A percentile compares a stretch with the other conserved stretches of the same genome.
Evolutionary conservation across 2,113 vertebrate genomes (phyloP).

Genomic region (Isurus oxyrinchus): DNA sequence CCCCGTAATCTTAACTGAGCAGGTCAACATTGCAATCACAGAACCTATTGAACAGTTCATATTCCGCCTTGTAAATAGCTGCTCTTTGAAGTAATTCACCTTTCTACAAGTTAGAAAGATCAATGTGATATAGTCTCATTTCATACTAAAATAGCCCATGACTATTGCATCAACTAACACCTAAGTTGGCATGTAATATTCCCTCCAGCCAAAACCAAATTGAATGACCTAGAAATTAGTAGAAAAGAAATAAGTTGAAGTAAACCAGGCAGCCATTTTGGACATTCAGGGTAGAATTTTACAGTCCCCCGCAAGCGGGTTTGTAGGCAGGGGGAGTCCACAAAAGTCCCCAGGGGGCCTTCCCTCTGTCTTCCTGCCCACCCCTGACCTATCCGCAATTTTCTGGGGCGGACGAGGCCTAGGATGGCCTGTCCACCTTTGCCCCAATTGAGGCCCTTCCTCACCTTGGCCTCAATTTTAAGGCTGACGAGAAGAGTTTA

Average conservation of each 20-base stretch:
- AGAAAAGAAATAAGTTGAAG: neutral
- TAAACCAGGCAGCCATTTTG: conserved; percentile 2
- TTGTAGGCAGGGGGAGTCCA: neutral
- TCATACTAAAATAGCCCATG: neutral
- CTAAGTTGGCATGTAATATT: neutral
- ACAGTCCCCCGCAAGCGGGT: neutral
- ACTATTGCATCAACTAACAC: neutral
- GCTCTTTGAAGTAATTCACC: neutral
- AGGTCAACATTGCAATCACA: neutral
- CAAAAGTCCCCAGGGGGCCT: no score
- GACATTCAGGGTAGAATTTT: neutral
- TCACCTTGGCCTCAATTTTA: no score
- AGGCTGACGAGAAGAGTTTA: no score
- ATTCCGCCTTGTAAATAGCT: neutral
- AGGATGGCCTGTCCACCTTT: no score
- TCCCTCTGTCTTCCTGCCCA: no score
- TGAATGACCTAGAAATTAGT: neutral
- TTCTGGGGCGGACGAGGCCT: no score
- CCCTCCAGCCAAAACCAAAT: neutral
- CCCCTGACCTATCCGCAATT: no score
- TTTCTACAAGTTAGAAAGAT: neutral
- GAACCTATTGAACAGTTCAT: neutral
- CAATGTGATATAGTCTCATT: neutral
- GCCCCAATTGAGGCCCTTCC: no score
- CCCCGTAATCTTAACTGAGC: neutral